Evolutionary conservation across 1,140 invertebrate genomes (phyloP), one percentile per base, ranked within the genome.

Genomic region (Neelides sp.): DNA sequence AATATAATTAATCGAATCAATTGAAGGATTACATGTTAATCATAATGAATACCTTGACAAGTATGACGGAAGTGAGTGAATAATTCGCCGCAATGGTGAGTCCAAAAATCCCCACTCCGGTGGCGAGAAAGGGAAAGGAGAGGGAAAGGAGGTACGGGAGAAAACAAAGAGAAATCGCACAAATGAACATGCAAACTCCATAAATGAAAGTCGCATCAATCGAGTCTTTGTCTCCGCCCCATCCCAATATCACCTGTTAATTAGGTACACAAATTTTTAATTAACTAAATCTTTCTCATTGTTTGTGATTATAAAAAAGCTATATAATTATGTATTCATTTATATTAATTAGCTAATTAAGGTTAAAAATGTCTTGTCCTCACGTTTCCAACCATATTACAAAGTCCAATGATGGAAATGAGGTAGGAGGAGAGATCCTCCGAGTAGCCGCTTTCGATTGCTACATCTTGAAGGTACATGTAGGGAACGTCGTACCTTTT

Each of bases 51-150:
- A 87, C 68, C 62, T 90, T 82, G 19, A 90, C 85, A 23, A 90
- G 71, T 48, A 90, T 89, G 55, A 87, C 84, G 55, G 83, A 83
- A 8, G 84, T 85, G 2, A 90, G 71, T 7, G 83, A 83, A 68
- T 89, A 89, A 65, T 89, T 89, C 10, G 85, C 85, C 4, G 83
- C 83, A 57, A 91, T 87, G 61, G 82, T 81, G 52, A 87, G 75
- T 12, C 86, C 85, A 69, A 88, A 90, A 15, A 78, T 73, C 36
- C 79, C 81, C 34, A 78, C 72, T 7, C 79, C 71, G 1, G 74
- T 65, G 27, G 75, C 78, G 10, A 87, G n/a, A n/a, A n/a, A n/a
- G n/a, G n/a, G n/a, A n/a, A n/a, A n/a, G n/a, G n/a, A n/a, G n/a
- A n/a, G n/a, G n/a, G n/a, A n/a, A n/a, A n/a, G n/a, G n/a, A n/a